Evolutionary conservation across 1,140 invertebrate genomes (phyloP).

Genomic region (Helicoverpa zea): DNA sequence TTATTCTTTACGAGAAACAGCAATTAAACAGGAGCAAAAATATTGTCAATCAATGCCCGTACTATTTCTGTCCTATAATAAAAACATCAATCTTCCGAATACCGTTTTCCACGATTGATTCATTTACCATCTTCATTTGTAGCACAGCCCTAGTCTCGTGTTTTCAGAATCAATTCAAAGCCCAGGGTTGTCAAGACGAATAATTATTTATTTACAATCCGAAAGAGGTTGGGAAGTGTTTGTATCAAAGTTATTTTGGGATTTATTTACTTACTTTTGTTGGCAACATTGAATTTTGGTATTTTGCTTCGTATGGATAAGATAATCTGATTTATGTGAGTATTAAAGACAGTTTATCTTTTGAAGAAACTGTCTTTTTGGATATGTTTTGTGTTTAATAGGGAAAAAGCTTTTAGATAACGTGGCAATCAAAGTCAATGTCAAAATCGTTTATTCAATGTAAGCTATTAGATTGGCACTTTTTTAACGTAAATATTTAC

Average conservation of each 20-base stretch:
- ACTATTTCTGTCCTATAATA: background rate
- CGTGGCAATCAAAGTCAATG: too few species aligned
- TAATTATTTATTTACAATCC: slow-evolving; percentile 36
- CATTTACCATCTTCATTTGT: background rate
- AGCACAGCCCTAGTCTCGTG: slow-evolving; percentile 3
- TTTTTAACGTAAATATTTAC: too few species aligned
- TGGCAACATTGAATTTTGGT: background rate
- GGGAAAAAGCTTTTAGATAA: too few species aligned
- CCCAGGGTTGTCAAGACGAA: background rate
- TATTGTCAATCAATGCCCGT: too few species aligned
- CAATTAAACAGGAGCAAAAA: too few species aligned
- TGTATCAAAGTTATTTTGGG: background rate
- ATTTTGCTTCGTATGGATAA: slow-evolving; percentile 7
- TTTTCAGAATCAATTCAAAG: slow-evolving; percentile 13
- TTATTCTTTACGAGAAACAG: too few species aligned
- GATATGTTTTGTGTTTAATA: too few species aligned
- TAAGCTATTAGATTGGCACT: too few species aligned
- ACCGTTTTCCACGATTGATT: background rate
- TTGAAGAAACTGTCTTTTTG: too few species aligned
- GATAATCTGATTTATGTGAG: background rate
- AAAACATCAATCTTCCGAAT: background rate
- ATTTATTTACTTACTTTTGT: background rate
- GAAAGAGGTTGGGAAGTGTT: slow-evolving; percentile 25
- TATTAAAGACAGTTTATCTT: background rate
- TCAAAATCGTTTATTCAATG: too few species aligned